These are phyloP conservation scores for Blera fallax DNA, from an alignment of 2,888 invertebrate genomes.

Conservation along the genomic window DNA sequence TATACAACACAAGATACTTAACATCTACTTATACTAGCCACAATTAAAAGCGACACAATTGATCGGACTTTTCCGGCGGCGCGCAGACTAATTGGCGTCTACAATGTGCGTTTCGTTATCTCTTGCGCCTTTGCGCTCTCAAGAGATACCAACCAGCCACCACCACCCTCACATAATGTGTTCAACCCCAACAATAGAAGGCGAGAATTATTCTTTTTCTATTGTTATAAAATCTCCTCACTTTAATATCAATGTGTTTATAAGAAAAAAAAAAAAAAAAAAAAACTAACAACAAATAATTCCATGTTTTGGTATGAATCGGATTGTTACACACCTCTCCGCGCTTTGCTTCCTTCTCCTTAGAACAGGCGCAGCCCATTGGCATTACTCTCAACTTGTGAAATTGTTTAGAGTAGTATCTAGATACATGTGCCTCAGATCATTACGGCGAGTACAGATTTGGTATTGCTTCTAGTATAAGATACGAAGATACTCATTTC, in stretches of 20 bases:
- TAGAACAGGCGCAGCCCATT: background rate
- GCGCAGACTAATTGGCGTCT: constrained; percentile 53
- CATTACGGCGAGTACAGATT: constrained; percentile 18
- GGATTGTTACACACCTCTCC: constrained; percentile 13
- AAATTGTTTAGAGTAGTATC: constrained; percentile 37
- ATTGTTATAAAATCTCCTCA: constrained; percentile 45
- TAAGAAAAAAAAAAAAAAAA: background rate
- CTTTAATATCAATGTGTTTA: constrained; percentile 27
- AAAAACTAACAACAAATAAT: constrained; percentile 15
- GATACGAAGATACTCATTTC: background rate
- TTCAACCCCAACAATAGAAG: constrained; percentile 4
- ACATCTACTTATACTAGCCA: background rate
- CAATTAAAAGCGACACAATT: constrained; percentile 31
- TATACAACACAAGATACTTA: background rate
- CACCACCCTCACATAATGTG: background rate
- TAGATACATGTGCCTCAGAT: constrained; percentile 47
- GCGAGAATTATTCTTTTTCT: constrained; percentile 26
- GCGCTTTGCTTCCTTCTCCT: background rate
- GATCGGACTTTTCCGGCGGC: constrained; percentile 42
- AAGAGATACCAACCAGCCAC: background rate
- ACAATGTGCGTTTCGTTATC: constrained; percentile 24
- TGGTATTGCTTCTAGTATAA: background rate
- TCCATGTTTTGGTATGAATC: constrained; percentile 28
- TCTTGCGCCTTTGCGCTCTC: background rate
- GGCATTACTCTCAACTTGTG: constrained; percentile 15